Conservation (phyloP, 2,113 vertebrate genomes). For the Oncorhynchus gorbuscha region DNA sequence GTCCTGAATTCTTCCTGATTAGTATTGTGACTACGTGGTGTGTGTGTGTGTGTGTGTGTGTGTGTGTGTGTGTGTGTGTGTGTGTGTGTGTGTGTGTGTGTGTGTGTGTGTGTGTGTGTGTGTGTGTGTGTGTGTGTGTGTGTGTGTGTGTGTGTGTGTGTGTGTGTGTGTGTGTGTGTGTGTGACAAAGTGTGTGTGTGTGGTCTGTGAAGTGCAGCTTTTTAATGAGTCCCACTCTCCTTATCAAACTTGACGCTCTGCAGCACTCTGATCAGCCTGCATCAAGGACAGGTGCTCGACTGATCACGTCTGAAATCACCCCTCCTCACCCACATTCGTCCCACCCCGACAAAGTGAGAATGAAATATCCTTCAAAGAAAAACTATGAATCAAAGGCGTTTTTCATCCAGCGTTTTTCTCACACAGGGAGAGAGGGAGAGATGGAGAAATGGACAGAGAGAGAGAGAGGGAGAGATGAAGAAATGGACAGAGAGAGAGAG, state of each 20-base stretch:
- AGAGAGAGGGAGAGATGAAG: too few relatives aligned
- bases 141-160: too few relatives aligned
- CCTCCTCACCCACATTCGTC: neutral
- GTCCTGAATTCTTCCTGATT: too few relatives aligned
- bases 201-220: conserved; percentile 73
- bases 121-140: conserved; percentile 25
- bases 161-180: too few relatives aligned
- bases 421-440: neutral
- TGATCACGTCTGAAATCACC: conserved; percentile 43
- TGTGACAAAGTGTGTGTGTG: neutral
- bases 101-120: neutral
- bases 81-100: too few relatives aligned
- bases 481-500: too few relatives aligned
- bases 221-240: conserved; percentile 90
- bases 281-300: conserved; percentile 68
- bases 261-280: conserved; percentile 84
- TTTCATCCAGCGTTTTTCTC: conserved; percentile 52
- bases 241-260: conserved; percentile 80
- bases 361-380: conserved; percentile 60
- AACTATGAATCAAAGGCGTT: conserved; percentile 60
- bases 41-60: too few relatives aligned
- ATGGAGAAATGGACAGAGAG: conserved; percentile 2
- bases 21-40: too few relatives aligned
- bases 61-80: too few relatives aligned
- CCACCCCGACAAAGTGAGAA: conserved; percentile 28